Evolutionary conservation across 2,113 vertebrate species (phyloP), one percentile per base, ranked within the genome.

Genomic region (Pao palembangensis): DNA sequence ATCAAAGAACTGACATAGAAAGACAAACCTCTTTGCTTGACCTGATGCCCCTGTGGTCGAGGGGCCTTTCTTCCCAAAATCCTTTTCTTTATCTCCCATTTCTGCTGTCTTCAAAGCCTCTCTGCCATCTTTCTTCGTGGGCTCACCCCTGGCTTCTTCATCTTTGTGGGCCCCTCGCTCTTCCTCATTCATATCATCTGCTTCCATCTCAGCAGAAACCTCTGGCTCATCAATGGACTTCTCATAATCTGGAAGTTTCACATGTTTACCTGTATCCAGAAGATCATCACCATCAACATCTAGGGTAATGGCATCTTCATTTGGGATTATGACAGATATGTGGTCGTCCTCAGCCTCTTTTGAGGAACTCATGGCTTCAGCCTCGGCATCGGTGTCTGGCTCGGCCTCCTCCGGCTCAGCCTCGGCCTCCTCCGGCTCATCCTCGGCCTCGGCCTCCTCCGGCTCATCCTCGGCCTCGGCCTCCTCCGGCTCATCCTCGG

Each of bases 1-100:
- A 97, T 94, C 95, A 98, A 98, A 98, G 93, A 98, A 99, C 96
- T 94, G 96, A 99, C 96, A 99, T 98, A 99, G 95, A 99, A 99
- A 98, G 95, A 99, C 97, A 96, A 99, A 99, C 97, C 97, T 99
- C 97, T 98, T 99, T 95, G 94, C 96, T 98, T 97, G 96, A 96
- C 95, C 95, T 93, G 95, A 93, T 86, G 94, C 93, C 95, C 96
- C 96, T 93, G 96, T 91, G 93, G 97, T 90, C 83, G 93, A 96
- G 93, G 93, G 94, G 94, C 94, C 96, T 98, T 98, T 99, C 96
- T 98, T 99, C 94, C 94, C 95, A 94, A 94, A 94, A 93, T 99
- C 96, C 93, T 97, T 98, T 89, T 98, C 97, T 95, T 97, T 98
- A 86, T 98, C 97, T 96, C 94, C 96, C 88, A 90, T 92, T 93